Base-by-base conservation (phyloP, 2,113 vertebrate genomes). In the Pardalotus punctatus region DNA sequence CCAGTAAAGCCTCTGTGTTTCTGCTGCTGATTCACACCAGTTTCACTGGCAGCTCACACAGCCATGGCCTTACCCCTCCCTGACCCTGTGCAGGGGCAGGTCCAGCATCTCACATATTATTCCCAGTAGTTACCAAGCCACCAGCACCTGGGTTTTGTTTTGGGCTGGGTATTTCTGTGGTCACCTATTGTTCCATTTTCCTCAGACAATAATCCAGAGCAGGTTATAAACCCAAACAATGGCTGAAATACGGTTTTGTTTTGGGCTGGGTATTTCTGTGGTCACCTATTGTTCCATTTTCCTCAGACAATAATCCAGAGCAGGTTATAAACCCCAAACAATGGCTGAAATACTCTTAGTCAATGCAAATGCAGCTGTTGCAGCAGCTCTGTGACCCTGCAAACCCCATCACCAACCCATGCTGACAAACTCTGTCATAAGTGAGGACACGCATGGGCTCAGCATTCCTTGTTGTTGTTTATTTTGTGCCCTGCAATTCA, bases 331-430 rank as follows among this genome's bases (percentile, higher is more conserved):
- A 79, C 20, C 80, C 62, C 16, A 93, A 85, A 87, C 93, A 87
- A 87, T 58, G 79, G 70, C 66, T 85, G 38, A 61, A 95, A 43
- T 43, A 6, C 47, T 72, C 93, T 96, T 91, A 93, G 87, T 89
- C 93, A 95, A 87, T 85, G 77, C 77, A 96, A 93, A 90, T 65
- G 31, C 28, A 87, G 84, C 81, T 25, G 43, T 77, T 91, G 56
- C 20, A 45, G 86, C 71, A 94, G 91, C 93, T 65, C 81, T 20
- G 6, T 2, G 31, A 43, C 67, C 67, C 80, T 28, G 66, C n/a
- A 18, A 16, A 76, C 36, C 56, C 29, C 1, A 3, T 33, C 89
- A 36, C 40, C 14, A 4, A 21, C 12, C 47, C 12, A 5, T 28
- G 62, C 79, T 40, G 47, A 17, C 80, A 35, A 66, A 24, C 64